Evolutionary conservation across 2,797 vertebrate species (phyloP), one percentile per base, ranked within the genome.

Genomic region (Halcyon smyrnensis): DNA sequence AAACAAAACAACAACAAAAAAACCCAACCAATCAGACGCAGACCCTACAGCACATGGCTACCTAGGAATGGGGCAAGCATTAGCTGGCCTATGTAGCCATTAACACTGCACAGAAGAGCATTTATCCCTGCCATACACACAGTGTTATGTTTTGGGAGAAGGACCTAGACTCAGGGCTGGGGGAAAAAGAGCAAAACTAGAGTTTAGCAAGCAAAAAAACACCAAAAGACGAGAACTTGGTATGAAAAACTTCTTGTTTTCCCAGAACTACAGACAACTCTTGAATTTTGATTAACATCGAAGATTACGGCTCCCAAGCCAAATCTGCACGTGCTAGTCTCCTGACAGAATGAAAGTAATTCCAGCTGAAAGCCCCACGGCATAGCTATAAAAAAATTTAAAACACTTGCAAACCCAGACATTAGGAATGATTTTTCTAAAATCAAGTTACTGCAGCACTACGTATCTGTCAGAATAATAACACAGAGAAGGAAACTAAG

Each of bases 141-240:
- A 18, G 11, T 0, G 2, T 20, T 77, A 39, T 9, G 8, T 32
- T 79, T 25, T 4, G 23, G 37, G 14, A 45, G n/a, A 46, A 57
- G 15, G 11, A 56, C 19, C 4, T 51, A 46, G 5, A 48, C 1
- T 53, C 5, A 2, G 11, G 15, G 34, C 2, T 37, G 24, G 5
- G 4, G 9, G 17, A 6, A 9, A 9, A 91, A 57, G 32, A 27
- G 10, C 1, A 3, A 86, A 86, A 84, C 4, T 8, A 63, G 9
- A 80, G 30, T 39, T 78, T 36, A 74, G 14, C 32, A 74, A n/a
- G 34, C 19, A 2, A 64, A 43, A 27, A 36, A 75, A 23, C 50
- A 45, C 12, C 45, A 37, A 37, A 12, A 65, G 24, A 3, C 9
- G 21, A 71, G 68, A 68, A 78, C 24, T 56, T 34, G 45, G 5